Evolutionary conservation across 2,797 vertebrate genomes (phyloP), one percentile per base, ranked within the genome.

Genomic region (Syngnathus acus): DNA sequence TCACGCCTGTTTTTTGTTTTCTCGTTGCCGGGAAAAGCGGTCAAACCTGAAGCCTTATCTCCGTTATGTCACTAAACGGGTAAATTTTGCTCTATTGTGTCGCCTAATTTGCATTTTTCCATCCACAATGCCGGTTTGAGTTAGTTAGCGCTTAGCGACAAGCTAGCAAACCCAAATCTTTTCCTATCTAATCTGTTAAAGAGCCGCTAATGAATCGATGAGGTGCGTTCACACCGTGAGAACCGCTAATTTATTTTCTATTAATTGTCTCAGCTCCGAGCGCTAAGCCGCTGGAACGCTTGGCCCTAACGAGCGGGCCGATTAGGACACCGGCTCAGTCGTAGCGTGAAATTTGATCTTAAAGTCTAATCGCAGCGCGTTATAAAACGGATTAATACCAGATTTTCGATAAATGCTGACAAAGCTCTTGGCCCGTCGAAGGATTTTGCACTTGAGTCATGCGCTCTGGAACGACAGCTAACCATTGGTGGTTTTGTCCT

Each of bases 381-480:
- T 59, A 7, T 65, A 68, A 73, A 43, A 32, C 17, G 57, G 16
- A 39, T 40, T 60, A 39, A 40, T 19, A 19, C 32, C 17, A 58
- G 55, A 23, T 53, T 53, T 53, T 53, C 50, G 7, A 53, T 10
- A 21, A 10, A 53, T 9, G 50, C 50, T 21, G 50, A 53, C 50
- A 53, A 21, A 53, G 50, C 50, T 21, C n/a, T 21, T 10, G n/a
- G 32, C 32, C 50, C n/a, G 21, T 10, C n/a, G 3, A 11, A 53
- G 50, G n/a, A 23, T 10, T 53, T 21, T 21, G 32, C 6, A 17
- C 9, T 40, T n/a, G 37, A 40, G 7, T 8, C 47, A 17, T 50
- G 48, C 10, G 7, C 48, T 64, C 82, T 62, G 42, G 65, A 51
- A 21, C 71, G 65, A 70, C 68, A 68, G 76, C 69, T 72, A 73